Percentiles rank a stretch among this genome's conserved stretches.
Conservation (phyloP, 2,888 invertebrate genomes). For the Sclerodermus sp. region DNA sequence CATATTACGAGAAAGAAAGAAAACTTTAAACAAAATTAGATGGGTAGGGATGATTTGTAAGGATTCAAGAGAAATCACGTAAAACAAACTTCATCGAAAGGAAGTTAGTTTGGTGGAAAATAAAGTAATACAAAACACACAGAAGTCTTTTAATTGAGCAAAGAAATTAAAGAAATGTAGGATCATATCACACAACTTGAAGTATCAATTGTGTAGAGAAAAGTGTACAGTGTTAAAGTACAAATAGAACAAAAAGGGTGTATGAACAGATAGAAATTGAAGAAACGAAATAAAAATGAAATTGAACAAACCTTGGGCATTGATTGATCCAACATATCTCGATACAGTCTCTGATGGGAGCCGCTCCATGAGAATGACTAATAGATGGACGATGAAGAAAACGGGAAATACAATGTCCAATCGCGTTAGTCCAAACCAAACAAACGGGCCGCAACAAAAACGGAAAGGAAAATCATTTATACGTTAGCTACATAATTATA, state of each 20-base stretch:
- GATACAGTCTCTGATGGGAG: constrained; percentile 75
- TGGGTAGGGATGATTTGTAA: too few relatives aligned
- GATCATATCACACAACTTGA: too few relatives aligned
- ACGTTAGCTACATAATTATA: constrained; percentile 37
- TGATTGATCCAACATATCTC: constrained; percentile 65
- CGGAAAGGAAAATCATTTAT: constrained; percentile 41
- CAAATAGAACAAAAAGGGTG: neutral
- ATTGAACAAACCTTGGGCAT: constrained; percentile 56
- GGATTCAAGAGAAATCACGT: too few relatives aligned
- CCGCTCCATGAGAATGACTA: constrained; percentile 85
- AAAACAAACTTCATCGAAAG: too few relatives aligned
- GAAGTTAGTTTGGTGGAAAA: too few relatives aligned
- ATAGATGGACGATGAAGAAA: constrained; percentile 63
- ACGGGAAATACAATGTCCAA: constrained; percentile 34
- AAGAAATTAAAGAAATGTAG: too few relatives aligned
- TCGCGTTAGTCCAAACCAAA: constrained; percentile 50
- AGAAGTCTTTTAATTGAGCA: too few relatives aligned
- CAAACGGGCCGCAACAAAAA: constrained; percentile 44
- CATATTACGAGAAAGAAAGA: too few relatives aligned
- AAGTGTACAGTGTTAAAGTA: too few relatives aligned
- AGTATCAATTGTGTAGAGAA: too few relatives aligned
- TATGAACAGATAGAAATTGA: neutral
- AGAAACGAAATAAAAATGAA: constrained; percentile 2
- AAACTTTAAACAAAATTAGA: too few relatives aligned
- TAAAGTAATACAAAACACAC: too few relatives aligned